These are phyloP conservation scores for Mylabris sibirica DNA, from an alignment of 2,888 invertebrate species.

Conservation along the genomic window DNA sequence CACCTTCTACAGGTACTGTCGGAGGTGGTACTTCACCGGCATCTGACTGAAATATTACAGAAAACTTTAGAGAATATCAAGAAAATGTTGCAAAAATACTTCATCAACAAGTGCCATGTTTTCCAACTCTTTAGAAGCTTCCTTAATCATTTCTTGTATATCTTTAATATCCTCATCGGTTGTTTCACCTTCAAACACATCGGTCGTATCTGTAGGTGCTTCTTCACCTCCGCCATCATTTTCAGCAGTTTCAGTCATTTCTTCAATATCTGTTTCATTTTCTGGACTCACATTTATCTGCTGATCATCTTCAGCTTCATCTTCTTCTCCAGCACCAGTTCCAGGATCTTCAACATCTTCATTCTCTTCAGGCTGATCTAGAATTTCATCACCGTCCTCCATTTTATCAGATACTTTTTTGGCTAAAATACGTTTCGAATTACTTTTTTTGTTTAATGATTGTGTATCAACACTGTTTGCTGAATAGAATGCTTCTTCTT, in stretches of 20 bases:
- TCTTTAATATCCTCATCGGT: conserved; percentile 15
- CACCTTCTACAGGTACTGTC: conserved; percentile 3
- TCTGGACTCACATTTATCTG: too few species aligned
- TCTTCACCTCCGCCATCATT: conserved; percentile 14
- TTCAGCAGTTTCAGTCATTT: not conserved
- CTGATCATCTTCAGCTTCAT: not conserved
- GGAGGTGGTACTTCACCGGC: conserved; percentile 30
- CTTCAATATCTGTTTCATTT: too few species aligned
- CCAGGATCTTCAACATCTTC: too few species aligned
- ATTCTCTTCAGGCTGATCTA: not conserved
- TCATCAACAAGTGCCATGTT: conserved; percentile 45
- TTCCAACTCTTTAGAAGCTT: conserved; percentile 49
- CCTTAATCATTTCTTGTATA: conserved; percentile 53
- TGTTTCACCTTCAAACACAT: conserved; percentile 5
- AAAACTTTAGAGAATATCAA: not conserved
- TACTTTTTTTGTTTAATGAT: conserved; percentile 22
- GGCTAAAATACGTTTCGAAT: not conserved
- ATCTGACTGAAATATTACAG: not conserved
- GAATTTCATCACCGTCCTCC: conserved; percentile 2
- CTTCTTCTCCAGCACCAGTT: too few species aligned
- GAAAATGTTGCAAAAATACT: not conserved
- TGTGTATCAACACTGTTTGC: conserved; percentile 39
- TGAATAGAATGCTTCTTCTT: conserved; percentile 45
- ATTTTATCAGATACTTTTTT: conserved; percentile 10
- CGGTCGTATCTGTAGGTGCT: conserved; percentile 6